Conservation (phyloP, 2,888 invertebrate genomes). For the Nesidiocoris tenuis region DNA sequence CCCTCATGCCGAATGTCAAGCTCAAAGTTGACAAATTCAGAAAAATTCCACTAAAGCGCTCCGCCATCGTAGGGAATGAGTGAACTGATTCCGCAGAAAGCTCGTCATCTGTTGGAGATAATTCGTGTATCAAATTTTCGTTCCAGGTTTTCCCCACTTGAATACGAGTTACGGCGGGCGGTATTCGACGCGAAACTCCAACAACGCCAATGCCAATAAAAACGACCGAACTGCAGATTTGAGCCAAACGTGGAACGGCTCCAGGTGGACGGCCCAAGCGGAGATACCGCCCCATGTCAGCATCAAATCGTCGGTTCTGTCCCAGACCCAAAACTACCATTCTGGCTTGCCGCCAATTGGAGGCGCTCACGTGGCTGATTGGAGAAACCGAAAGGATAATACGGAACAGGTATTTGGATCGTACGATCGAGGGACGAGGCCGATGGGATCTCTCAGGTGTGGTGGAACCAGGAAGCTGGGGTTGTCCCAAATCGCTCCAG, state of each 20-base stretch:
- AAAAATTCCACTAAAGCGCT: too few species aligned
- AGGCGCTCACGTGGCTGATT: slow-evolving; percentile 39
- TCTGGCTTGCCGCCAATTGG: slow-evolving; percentile 44
- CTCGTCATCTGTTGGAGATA: too few species aligned
- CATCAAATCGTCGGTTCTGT: slow-evolving; percentile 44
- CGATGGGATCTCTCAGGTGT: too few species aligned
- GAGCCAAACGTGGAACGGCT: slow-evolving; percentile 48
- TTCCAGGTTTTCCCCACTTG: slow-evolving; percentile 47
- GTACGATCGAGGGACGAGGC: too few species aligned
- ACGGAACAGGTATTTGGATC: slow-evolving; percentile 15
- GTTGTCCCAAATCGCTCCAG: too few species aligned
- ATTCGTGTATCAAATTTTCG: too few species aligned
- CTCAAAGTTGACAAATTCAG: too few species aligned
- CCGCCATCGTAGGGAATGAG: too few species aligned
- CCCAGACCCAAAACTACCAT: not conserved
- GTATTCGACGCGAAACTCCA: slow-evolving; percentile 3
- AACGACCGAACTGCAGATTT: slow-evolving; percentile 35
- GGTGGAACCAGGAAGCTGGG: too few species aligned
- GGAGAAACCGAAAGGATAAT: slow-evolving; percentile 42
- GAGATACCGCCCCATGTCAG: slow-evolving; percentile 46
- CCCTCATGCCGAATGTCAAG: too few species aligned
- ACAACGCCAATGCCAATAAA: not conserved
- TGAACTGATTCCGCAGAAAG: too few species aligned
- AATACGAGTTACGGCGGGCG: slow-evolving; percentile 44
- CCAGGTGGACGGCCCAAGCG: slow-evolving; percentile 35